A percentile compares a stretch with the other conserved stretches of the same genome.
Evolutionary conservation across 1,140 invertebrate genomes (phyloP).

Genomic region (Bombus cullumanus): DNA sequence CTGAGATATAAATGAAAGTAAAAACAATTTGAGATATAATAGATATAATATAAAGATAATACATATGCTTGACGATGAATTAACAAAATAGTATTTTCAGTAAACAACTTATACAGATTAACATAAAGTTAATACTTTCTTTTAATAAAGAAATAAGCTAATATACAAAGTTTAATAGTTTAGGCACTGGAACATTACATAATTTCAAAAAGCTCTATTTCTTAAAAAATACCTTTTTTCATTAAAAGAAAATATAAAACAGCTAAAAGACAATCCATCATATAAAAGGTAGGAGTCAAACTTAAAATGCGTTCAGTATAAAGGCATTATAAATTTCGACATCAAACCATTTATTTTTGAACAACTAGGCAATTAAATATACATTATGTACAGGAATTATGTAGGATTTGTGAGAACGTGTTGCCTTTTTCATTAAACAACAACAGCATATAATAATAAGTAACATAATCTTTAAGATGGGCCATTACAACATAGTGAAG

Average conservation of each 20-base stretch:
- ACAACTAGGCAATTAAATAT: conserved; percentile 66
- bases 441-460: conserved; percentile 16
- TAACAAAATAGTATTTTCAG: too few species aligned
- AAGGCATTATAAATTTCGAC: conserved; percentile 51
- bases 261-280: conserved; percentile 37
- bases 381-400: conserved; percentile 70
- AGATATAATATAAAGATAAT: background rate
- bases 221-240: background rate
- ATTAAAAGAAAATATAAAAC: background rate
- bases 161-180: background rate
- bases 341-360: conserved; percentile 68
- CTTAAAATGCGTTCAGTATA: background rate
- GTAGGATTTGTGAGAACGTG: background rate
- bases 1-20: background rate
- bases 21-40: background rate
- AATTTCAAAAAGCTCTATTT: background rate
- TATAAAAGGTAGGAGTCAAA: conserved; percentile 43
- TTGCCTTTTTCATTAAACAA: background rate
- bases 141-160: background rate
- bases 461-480: conserved; percentile 16
- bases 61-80: too few species aligned
- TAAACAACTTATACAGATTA: background rate
- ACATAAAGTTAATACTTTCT: background rate
- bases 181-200: background rate
- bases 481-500: background rate